Evolutionary conservation across 1,140 invertebrate genomes (phyloP), one percentile per base, ranked within the genome.

Genomic region (Heliconius melpomene): DNA sequence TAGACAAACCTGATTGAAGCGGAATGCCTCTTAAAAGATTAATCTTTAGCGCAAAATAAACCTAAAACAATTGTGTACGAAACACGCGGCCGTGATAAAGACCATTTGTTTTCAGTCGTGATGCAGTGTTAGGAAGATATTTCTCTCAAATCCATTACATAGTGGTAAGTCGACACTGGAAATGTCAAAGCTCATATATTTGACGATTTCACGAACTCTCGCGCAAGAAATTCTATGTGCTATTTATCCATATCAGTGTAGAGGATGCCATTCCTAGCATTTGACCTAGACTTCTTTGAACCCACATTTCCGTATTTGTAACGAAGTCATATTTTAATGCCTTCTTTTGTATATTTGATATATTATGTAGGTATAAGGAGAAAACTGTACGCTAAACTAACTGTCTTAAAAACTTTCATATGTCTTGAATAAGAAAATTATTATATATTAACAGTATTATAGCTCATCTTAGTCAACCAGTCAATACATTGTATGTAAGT

Each of bases 131-230:
- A 71, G 79, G 46, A 74, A 78, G 81, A 88, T 85, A 85, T 84
- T 82, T 87, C 81, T 72, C 72, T 77, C 75, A 72, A 75, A 79
- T 81, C 83, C 81, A 86, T 83, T 84, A 85, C 80, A 83, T 84
- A 82, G 82, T 84, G 81, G 81, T 85, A 86, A 86, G 82, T 79
- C 82, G 77, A 84, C 87, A 80, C 79, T 85, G 77, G 81, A 83
- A 86, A 87, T 84, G 86, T 87, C 87, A 87, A 86, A 86, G 75
- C 82, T 87, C 82, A 83, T 83, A 82, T 86, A 85, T 85, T 85
- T 82, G 81, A 83, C 82, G 82, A 82, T 81, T 82, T 79, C 66
- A 83, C 81, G 78, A 83, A 76, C 80, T 82, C 80, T 82, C 81
- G 75, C 79, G 80, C 38, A 76, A 77, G 78, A 81, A 85, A 87